Percentiles rank a stretch among this genome's conserved stretches.
These are phyloP conservation scores for Leptopilina clavipes DNA, from an alignment of 1,140 invertebrate species.

Conservation along the genomic window DNA sequence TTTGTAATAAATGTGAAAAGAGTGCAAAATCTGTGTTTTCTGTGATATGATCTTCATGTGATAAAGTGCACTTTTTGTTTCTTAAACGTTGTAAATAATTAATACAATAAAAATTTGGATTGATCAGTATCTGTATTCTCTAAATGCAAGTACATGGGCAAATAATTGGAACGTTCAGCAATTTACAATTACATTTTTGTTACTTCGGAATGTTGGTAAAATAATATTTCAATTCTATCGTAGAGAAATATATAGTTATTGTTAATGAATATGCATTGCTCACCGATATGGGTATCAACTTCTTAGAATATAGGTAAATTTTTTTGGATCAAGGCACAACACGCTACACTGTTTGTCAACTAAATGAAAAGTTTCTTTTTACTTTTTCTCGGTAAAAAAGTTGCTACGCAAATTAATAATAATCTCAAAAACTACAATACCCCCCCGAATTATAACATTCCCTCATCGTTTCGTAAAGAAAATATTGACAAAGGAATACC, in stretches of 20 bases:
- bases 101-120: neutral
- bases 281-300: slow-evolving; percentile 19
- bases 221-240: slow-evolving; percentile 21
- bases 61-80: neutral
- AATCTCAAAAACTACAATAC: slow-evolving; percentile 6
- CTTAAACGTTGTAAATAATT: neutral
- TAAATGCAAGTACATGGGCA: slow-evolving; percentile 31
- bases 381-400: slow-evolving; percentile 4
- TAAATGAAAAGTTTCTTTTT: slow-evolving; percentile 4
- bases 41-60: neutral
- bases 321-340: slow-evolving; percentile 20
- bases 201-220: slow-evolving; percentile 24
- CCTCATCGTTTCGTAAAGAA: neutral
- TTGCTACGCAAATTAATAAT: neutral
- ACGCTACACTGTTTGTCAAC: slow-evolving; percentile 19
- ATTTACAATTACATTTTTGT: slow-evolving; percentile 18
- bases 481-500: slow-evolving; percentile 18
- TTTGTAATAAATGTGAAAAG: neutral
- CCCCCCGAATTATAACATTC: neutral
- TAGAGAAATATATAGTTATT: slow-evolving; percentile 14
- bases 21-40: neutral
- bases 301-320: slow-evolving; percentile 1
- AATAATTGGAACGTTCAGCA: slow-evolving; percentile 24
- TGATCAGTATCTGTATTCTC: slow-evolving; percentile 21
- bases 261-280: slow-evolving; percentile 30